A percentile compares a stretch with the other conserved stretches of the same genome.
Conservation (phyloP, 64 coral and sea anemone species). For the Acropora yongei region DNA sequence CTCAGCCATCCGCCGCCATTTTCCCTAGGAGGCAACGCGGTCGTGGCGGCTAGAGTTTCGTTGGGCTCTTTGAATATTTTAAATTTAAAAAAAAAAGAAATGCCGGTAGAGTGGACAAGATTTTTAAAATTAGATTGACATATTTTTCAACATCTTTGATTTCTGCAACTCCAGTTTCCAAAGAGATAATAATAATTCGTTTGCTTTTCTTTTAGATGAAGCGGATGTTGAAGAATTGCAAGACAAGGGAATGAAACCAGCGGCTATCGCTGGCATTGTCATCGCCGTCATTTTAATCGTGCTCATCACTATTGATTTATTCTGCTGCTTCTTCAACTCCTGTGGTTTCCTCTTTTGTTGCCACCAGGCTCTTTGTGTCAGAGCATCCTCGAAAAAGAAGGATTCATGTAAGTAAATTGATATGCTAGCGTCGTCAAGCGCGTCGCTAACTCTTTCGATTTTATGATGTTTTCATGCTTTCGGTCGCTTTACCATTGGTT, state of each 20-base stretch:
- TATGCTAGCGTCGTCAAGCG: too few species aligned
- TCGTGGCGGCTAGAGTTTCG: too few species aligned
- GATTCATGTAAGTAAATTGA: neutral
- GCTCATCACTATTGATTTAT: slow-evolving; percentile 81
- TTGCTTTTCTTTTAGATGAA: slow-evolving; percentile 6
- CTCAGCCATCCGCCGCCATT: too few species aligned
- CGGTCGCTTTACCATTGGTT: neutral
- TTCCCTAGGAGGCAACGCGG: too few species aligned
- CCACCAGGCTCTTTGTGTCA: slow-evolving; percentile 44
- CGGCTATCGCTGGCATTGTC: slow-evolving; percentile 80
- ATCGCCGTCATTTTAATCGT: slow-evolving; percentile 78
- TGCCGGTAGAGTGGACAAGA: too few species aligned
- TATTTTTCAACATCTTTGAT: too few species aligned
- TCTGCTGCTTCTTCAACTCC: slow-evolving; percentile 85
- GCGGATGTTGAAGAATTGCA: neutral
- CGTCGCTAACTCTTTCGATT: neutral
- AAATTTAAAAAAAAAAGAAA: too few species aligned
- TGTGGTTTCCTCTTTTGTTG: slow-evolving; percentile 80
- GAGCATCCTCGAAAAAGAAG: neutral
- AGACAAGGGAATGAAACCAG: neutral
- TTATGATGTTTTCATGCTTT: neutral
- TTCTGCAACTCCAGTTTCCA: too few species aligned
- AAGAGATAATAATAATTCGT: too few species aligned
- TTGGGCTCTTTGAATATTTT: too few species aligned
- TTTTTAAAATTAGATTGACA: too few species aligned